Evolutionary conservation across 2,888 invertebrate species (phyloP).

Genomic region (Diaphora mendica): DNA sequence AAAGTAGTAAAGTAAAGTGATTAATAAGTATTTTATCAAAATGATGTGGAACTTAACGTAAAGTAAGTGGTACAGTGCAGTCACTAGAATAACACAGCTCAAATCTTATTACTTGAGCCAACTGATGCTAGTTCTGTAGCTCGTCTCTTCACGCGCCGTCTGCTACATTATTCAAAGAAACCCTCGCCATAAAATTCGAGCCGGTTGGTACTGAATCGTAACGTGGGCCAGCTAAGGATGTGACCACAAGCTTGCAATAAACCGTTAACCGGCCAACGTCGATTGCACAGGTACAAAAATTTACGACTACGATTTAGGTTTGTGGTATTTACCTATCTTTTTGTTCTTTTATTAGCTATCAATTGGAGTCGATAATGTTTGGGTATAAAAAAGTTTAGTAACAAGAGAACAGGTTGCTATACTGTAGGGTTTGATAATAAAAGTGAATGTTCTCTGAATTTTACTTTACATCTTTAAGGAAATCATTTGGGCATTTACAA

Average conservation of each 20-base stretch:
- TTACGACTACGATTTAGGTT: slow-evolving; percentile 47
- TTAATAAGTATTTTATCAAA: too few relatives aligned
- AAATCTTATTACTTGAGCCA: slow-evolving; percentile 23
- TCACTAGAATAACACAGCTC: neutral
- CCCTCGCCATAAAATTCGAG: slow-evolving; percentile 70
- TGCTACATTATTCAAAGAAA: slow-evolving; percentile 78
- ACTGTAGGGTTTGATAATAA: slow-evolving; percentile 5
- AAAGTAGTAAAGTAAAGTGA: too few relatives aligned
- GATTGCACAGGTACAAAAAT: slow-evolving; percentile 49
- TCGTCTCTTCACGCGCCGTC: slow-evolving; percentile 69
- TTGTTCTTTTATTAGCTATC: slow-evolving; percentile 38
- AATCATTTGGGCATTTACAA: neutral
- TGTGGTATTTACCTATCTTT: slow-evolving; percentile 40
- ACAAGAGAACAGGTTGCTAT: slow-evolving; percentile 13
- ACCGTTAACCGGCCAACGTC: slow-evolving; percentile 54
- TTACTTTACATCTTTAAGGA: neutral
- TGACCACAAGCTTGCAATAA: slow-evolving; percentile 62
- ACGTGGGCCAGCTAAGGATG: slow-evolving; percentile 56
- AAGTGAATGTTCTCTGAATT: neutral
- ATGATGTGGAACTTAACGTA: too few relatives aligned
- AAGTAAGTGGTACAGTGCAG: too few relatives aligned
- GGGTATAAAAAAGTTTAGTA: slow-evolving; percentile 28
- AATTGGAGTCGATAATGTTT: slow-evolving; percentile 40
- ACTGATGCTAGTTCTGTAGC: slow-evolving; percentile 44
- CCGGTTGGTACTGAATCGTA: slow-evolving; percentile 67